Base-by-base conservation (phyloP, 2,888 invertebrate species). In the Nephrocerus scutellatus region DNA sequence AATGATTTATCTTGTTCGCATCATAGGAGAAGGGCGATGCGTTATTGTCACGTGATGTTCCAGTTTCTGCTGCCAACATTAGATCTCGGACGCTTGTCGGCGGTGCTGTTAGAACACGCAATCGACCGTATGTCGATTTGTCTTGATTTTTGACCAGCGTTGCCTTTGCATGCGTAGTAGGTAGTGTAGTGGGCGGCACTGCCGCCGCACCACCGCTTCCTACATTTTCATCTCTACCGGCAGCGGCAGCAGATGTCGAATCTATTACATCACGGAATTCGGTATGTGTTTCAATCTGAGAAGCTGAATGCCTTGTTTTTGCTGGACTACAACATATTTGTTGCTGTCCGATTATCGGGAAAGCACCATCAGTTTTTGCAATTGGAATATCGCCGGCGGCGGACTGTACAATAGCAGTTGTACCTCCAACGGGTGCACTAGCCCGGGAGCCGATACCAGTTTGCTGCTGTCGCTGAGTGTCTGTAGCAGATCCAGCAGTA, bases 61-160 rank as follows among this genome's bases (percentile, higher is more conserved):
- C 51, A 36, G 57, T 62, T 57, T 55, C 67, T 10, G 66, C 58
- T 3, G 62, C 55, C 4, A 44, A 63, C n/a, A n/a, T n/a, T 43
- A 59, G 47, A 32, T 60, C 60, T 42, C 66, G 70, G 5, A 76
- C 75, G 54, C 75, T 76, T 2, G 73, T 75, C n/a, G 76, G 73
- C 2, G 77, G 76, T 2, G 77, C 76, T 3, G 79, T 77, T 25
- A 81, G 77, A 6, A 84, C 84, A 6, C 85, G 74, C 26, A 85
- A 68, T 1, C 85, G 72, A 0, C 83, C 84, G 54, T 84, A 72
- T 0, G 83, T 82, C 6, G 83, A 79, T 1, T 82, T 80, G 0
- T 76, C 77, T 49, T 66, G 70, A 29, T 46, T 51, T 24, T 49
- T 54, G 44, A 1, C 28, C 31, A 8, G n/a, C n/a, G n/a, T n/a